These are phyloP conservation scores for Euura saliciscinereae DNA, from an alignment of 1,140 invertebrate genomes.

Conservation along the genomic window DNA sequence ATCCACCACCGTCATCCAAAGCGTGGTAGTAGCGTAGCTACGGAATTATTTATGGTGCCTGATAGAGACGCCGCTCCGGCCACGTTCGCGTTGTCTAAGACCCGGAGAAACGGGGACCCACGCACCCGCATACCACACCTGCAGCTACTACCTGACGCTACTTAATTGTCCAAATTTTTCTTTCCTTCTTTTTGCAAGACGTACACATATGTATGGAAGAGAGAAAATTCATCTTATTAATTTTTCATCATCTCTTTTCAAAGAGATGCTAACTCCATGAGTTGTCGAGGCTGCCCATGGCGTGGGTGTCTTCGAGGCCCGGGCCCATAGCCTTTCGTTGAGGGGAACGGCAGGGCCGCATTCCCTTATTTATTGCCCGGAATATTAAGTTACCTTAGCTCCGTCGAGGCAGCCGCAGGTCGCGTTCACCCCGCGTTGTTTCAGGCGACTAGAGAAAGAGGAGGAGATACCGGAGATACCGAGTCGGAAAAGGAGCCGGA, in stretches of 20 bases:
- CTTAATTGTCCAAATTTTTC: no score
- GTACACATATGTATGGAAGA: no score
- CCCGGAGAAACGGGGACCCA: constrained; percentile 46
- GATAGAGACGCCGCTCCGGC: constrained; percentile 58
- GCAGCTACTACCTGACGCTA: not conserved
- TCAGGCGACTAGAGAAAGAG: not conserved
- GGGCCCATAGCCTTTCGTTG: constrained; percentile 20
- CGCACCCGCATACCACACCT: constrained; percentile 51
- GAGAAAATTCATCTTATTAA: no score
- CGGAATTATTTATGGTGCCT: constrained; percentile 60
- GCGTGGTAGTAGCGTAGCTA: constrained; percentile 20
- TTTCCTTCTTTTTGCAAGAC: no score
- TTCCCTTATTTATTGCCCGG: constrained; percentile 46
- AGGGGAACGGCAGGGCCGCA: constrained; percentile 27
- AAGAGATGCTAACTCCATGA: not conserved
- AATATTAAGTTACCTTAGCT: constrained; percentile 45
- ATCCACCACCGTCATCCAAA: not conserved
- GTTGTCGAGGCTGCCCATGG: not conserved
- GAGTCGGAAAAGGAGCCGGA: no score
- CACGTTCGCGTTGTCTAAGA: constrained; percentile 57
- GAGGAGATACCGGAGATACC: no score
- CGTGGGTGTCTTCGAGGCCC: constrained; percentile 16
- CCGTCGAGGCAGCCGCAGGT: not conserved
- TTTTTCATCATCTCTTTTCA: no score
- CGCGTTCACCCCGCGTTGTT: not conserved